Evolutionary conservation across 1,140 invertebrate genomes (phyloP).

Genomic region (Drosophila tropicalis): DNA sequence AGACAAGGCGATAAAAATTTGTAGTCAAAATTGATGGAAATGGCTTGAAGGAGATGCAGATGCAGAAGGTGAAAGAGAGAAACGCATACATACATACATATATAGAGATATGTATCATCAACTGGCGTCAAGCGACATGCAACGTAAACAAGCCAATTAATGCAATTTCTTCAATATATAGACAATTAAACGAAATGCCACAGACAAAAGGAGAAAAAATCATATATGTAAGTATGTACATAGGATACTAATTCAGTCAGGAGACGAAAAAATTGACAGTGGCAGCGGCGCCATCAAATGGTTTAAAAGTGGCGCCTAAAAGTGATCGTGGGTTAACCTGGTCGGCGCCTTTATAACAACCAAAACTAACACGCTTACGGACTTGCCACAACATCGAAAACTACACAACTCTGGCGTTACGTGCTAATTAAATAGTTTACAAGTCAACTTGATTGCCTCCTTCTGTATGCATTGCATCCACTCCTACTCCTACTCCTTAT

Average conservation of each 20-base stretch:
- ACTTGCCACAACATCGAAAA: slow-evolving; percentile 28
- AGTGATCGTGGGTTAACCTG: slow-evolving; percentile 59
- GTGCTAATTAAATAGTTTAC: slow-evolving; percentile 80
- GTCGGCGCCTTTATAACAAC: slow-evolving; percentile 76
- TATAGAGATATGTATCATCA: slow-evolving; percentile 53
- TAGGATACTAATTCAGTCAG: not conserved
- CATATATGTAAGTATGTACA: not conserved
- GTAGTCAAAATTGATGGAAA: slow-evolving; percentile 47
- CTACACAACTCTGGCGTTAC: slow-evolving; percentile 21
- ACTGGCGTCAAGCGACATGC: slow-evolving; percentile 48
- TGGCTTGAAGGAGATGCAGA: not conserved
- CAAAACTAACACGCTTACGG: slow-evolving; percentile 73
- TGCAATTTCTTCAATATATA: slow-evolving; percentile 63
- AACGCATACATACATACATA: slow-evolving; percentile 27
- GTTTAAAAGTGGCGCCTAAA: slow-evolving; percentile 56
- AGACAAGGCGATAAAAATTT: slow-evolving; percentile 69
- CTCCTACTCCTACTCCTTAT: not conserved
- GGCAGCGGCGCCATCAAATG: slow-evolving; percentile 76
- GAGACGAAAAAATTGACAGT: not conserved
- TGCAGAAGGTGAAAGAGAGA: not conserved
- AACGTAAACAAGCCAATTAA: slow-evolving; percentile 77
- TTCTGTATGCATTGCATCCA: slow-evolving; percentile 11
- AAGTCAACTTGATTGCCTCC: slow-evolving; percentile 73
- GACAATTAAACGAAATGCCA: slow-evolving; percentile 61
- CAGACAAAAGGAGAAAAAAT: slow-evolving; percentile 4